These are phyloP conservation scores for Cyprinella venusta DNA, from an alignment of 2,797 vertebrate genomes.

Conservation along the genomic window DNA sequence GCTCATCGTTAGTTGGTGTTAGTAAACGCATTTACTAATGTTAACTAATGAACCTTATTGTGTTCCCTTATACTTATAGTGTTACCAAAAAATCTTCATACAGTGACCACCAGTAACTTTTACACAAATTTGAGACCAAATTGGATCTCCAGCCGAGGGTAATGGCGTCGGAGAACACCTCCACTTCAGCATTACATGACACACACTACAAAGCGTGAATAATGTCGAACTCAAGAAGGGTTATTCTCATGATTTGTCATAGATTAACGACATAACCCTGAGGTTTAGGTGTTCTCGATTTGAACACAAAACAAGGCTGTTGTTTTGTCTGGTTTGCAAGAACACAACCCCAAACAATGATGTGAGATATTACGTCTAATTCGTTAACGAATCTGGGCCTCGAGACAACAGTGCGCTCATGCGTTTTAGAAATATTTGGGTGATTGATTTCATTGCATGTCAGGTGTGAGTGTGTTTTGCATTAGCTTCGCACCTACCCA, in stretches of 20 bases:
- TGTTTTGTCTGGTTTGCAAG: constrained; percentile 74
- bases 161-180: constrained; percentile 17
- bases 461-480: constrained; percentile 62
- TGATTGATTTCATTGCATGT: constrained; percentile 57
- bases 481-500: constrained; percentile 60
- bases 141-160: background rate
- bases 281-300: constrained; percentile 60
- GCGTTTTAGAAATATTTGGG: constrained; percentile 60
- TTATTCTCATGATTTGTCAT: background rate
- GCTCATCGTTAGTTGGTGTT: too few species aligned
- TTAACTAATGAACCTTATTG: too few species aligned
- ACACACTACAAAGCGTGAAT: background rate
- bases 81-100: too few species aligned
- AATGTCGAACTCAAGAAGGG: background rate
- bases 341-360: constrained; percentile 66
- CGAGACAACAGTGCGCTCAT: constrained; percentile 41
- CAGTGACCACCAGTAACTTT: too few species aligned
- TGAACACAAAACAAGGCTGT: constrained; percentile 61
- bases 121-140: too few species aligned
- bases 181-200: background rate
- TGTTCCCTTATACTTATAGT: too few species aligned
- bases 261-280: constrained; percentile 59
- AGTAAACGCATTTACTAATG: too few species aligned
- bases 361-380: constrained; percentile 58
- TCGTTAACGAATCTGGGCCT: constrained; percentile 42